Percentiles rank a stretch among this genome's conserved stretches.
These are phyloP conservation scores for Lasioglossum zephyrum DNA, from an alignment of 2,888 invertebrate genomes.

Conservation along the genomic window DNA sequence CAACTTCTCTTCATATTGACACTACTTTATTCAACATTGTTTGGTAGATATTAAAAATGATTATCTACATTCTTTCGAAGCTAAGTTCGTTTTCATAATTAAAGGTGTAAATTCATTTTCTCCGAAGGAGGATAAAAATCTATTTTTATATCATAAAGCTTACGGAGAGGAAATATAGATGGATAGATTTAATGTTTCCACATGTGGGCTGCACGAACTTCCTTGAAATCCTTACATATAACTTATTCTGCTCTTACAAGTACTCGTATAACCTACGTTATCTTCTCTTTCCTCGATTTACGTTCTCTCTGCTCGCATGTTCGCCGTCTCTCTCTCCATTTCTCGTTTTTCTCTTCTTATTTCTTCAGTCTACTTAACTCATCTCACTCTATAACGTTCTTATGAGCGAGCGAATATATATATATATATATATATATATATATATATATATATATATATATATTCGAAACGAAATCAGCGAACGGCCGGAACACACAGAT, in stretches of 20 bases:
- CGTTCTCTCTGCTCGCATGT: neutral
- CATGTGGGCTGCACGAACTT: neutral
- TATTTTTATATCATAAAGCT: neutral
- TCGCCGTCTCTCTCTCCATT: neutral
- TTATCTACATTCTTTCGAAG: neutral
- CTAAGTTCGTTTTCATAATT: neutral
- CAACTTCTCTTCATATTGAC: neutral
- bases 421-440: no score
- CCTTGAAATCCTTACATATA: neutral
- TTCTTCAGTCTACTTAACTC: neutral
- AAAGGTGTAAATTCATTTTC: neutral
- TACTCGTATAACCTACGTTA: neutral
- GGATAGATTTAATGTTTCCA: neutral
- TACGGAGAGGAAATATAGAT: neutral
- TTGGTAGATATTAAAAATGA: neutral
- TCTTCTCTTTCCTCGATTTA: conserved; percentile 8
- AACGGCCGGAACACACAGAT: neutral
- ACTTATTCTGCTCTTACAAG: conserved; percentile 5
- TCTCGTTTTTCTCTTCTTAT: neutral
- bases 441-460: no score
- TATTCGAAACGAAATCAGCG: conserved; percentile 9
- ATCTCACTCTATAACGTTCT: neutral
- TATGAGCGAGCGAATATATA: neutral
- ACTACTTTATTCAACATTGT: neutral
- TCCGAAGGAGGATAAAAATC: neutral